A percentile compares a stretch with the other conserved stretches of the same genome.
Evolutionary conservation across 2,888 invertebrate species (phyloP).

Genomic region (Diarsia rubi): DNA sequence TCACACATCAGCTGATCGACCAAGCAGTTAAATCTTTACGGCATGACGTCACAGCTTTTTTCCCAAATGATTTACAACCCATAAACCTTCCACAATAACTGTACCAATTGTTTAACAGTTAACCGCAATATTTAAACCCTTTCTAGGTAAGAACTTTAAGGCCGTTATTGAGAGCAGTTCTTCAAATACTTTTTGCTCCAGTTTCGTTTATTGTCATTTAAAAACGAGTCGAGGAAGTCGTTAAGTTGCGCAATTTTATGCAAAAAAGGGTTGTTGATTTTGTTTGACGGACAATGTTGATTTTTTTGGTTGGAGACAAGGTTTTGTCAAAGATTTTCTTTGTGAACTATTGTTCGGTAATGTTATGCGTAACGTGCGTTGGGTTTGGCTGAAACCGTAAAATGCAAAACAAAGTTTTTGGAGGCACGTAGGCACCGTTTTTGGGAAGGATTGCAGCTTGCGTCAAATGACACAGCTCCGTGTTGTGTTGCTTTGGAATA

Average conservation of each 20-base stretch:
- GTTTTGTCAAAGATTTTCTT: constrained; percentile 72
- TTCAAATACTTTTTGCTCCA: constrained; percentile 85
- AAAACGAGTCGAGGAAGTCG: constrained; percentile 79
- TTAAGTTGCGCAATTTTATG: constrained; percentile 87
- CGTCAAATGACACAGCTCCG: not conserved
- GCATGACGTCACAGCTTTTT: constrained; percentile 88
- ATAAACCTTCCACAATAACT: constrained; percentile 89
- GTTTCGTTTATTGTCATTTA: constrained; percentile 80
- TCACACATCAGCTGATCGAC: constrained; percentile 87
- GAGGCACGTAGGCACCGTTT: constrained; percentile 49
- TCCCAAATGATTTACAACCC: constrained; percentile 88
- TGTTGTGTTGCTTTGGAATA: not conserved
- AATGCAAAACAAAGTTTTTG: constrained; percentile 67
- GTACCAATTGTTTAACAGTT: constrained; percentile 90
- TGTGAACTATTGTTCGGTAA: constrained; percentile 73
- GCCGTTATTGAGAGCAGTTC: constrained; percentile 76
- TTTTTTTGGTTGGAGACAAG: constrained; percentile 67
- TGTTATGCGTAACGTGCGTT: constrained; percentile 70
- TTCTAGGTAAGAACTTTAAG: constrained; percentile 83
- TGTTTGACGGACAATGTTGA: constrained; percentile 71
- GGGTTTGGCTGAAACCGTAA: constrained; percentile 69
- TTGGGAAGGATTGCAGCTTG: constrained; percentile 33
- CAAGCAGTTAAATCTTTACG: constrained; percentile 87
- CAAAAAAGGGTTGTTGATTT: constrained; percentile 84
- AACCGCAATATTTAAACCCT: constrained; percentile 90